Conservation (phyloP, 2,113 vertebrate genomes). For the Acrocephalus kingi region DNA sequence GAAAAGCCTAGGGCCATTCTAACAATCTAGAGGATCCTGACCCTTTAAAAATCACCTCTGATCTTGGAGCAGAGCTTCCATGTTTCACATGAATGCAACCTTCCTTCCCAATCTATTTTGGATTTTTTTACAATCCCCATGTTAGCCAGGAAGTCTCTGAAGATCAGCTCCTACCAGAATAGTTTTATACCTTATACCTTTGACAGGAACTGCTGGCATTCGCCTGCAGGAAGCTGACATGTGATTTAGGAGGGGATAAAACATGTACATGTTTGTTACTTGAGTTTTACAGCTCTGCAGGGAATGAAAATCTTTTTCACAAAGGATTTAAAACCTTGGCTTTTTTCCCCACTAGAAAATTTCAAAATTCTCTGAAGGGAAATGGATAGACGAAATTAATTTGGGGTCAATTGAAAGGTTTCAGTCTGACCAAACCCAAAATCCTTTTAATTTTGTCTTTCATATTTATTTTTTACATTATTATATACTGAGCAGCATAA, state of each 20-base stretch:
- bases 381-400: conserved; percentile 44
- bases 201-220: conserved; percentile 57
- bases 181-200: conserved; percentile 60
- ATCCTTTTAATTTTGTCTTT: conserved; percentile 53
- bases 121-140: conserved; percentile 53
- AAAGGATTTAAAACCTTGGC: conserved; percentile 53
- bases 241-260: conserved; percentile 63
- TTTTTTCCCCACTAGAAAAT: conserved; percentile 43
- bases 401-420: conserved; percentile 34
- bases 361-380: conserved; percentile 55
- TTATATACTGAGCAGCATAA: conserved; percentile 14
- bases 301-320: conserved; percentile 52
- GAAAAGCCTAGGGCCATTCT: not conserved
- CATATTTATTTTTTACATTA: conserved; percentile 4
- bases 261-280: conserved; percentile 64
- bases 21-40: conserved; percentile 28
- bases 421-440: conserved; percentile 26
- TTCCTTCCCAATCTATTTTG: conserved; percentile 35
- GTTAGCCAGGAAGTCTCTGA: conserved; percentile 60
- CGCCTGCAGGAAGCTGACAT: conserved; percentile 43
- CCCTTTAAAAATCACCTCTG: conserved; percentile 48
- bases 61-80: conserved; percentile 31
- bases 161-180: conserved; percentile 48
- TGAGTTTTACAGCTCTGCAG: conserved; percentile 56
- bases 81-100: conserved; percentile 32